Evolutionary conservation across 1,140 invertebrate species (phyloP), one percentile per base, ranked within the genome.

Genomic region (Diorhabda carinulata): DNA sequence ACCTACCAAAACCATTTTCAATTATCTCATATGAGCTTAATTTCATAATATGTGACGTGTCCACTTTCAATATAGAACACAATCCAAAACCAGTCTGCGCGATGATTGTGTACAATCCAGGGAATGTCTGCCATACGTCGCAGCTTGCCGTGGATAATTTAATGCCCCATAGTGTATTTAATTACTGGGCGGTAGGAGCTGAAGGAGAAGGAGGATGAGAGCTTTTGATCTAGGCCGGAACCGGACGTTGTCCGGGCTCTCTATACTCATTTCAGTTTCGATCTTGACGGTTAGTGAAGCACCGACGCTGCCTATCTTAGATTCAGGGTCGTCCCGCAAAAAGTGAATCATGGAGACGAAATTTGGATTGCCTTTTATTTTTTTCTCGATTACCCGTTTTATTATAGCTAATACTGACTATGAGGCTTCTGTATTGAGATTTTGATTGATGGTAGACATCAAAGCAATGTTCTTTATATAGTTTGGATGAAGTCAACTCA

Each of bases 101-200:
- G 77, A 72, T 79, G 78, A 79, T 79, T 79, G 78, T 78, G 77
- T 78, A 78, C 78, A 75, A 73, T 78, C 75, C 72, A 76, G 69
- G 77, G 76, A 79, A 74, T 77, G 76, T 73, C 72, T 67, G n/a
- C 3, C 47, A 60, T 60, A 25, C 67, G 56, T 62, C 57, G 42
- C 60, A 25, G 64, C 66, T 67, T 72, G 73, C 72, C 66, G 71
- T 72, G 74, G 76, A 79, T 79, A 78, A 79, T 78, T 78, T 78
- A 79, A 79, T 79, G 75, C 74, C 74, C 74, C 75, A 77, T 79
- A 78, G 77, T 77, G 78, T 79, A 79, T 79, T 79, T 79, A 79
- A 79, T 78, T 79, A 79, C 77, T 71, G 65, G 76, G 6, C 47
- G 47, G 4, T 6, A 6, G 47, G 47, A n/a, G 25, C 25, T 25